Evolutionary conservation across 1,140 invertebrate genomes (phyloP).

Genomic region (Argopecten irradians): DNA sequence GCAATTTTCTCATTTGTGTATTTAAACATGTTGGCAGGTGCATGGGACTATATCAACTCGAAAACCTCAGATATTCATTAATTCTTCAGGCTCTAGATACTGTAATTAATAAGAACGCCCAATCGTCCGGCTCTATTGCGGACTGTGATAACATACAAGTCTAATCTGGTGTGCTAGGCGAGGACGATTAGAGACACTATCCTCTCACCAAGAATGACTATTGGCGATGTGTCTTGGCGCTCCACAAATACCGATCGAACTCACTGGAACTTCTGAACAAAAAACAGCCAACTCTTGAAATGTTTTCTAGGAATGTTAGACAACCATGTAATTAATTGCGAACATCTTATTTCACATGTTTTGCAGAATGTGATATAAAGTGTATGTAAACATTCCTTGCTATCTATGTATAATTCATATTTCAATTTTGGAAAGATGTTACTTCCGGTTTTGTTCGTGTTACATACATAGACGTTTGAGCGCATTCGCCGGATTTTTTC

Average conservation of each 20-base stretch:
- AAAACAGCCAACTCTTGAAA: neutral
- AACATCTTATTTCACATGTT: neutral
- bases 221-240: too few species aligned
- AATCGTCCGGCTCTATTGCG: neutral
- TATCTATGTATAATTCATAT: too few species aligned
- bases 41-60: conserved; percentile 6
- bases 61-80: conserved; percentile 23
- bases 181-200: neutral
- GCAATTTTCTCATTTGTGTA: conserved; percentile 22
- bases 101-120: neutral
- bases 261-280: neutral
- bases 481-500: neutral
- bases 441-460: neutral
- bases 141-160: neutral
- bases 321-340: neutral
- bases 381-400: neutral
- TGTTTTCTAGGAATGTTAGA: neutral
- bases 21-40: conserved; percentile 21
- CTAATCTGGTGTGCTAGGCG: neutral
- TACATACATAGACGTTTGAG: neutral
- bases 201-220: neutral
- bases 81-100: conserved; percentile 6
- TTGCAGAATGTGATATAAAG: neutral
- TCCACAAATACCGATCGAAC: neutral
- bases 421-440: neutral